Evolutionary conservation across 2,113 vertebrate genomes (phyloP).

Genomic region (Cervus canadensis): DNA sequence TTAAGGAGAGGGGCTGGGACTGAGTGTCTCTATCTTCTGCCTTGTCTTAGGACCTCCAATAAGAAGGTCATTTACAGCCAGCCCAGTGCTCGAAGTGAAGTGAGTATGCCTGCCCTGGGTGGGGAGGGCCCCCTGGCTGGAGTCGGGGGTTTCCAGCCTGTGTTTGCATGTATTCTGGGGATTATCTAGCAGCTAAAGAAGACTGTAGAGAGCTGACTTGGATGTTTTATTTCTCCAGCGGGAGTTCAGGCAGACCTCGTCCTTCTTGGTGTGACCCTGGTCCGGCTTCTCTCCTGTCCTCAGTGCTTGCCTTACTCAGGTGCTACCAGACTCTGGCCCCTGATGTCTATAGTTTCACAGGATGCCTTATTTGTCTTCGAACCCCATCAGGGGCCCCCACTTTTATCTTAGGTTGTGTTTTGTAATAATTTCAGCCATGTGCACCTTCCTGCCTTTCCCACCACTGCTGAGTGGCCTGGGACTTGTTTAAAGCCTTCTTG

Average conservation of each 20-base stretch:
- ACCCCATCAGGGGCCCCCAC: not conserved
- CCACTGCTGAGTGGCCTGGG: not conserved
- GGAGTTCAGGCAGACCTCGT: slow-evolving; percentile 82
- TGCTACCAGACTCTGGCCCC: slow-evolving; percentile 30
- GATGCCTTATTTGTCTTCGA: slow-evolving; percentile 28
- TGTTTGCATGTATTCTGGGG: too few relatives aligned
- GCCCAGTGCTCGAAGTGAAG: slow-evolving; percentile 73
- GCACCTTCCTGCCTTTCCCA: not conserved
- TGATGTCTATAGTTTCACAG: not conserved
- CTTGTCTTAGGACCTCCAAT: slow-evolving; percentile 2
- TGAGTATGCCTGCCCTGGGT: slow-evolving; percentile 52
- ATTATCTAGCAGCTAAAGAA: not conserved
- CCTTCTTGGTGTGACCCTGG: slow-evolving; percentile 80
- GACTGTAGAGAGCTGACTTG: not conserved
- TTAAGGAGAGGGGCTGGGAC: not conserved
- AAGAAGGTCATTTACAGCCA: slow-evolving; percentile 85
- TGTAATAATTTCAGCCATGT: not conserved
- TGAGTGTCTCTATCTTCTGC: not conserved
- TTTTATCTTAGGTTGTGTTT: not conserved
- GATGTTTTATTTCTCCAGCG: slow-evolving; percentile 54
- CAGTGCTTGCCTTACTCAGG: slow-evolving; percentile 12
- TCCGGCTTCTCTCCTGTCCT: not conserved
- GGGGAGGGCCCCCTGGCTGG: not conserved
- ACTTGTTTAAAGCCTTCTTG: not conserved
- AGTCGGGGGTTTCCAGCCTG: not conserved